Conservation (phyloP, 2,113 vertebrate species). For the Vidua chalybeata region DNA sequence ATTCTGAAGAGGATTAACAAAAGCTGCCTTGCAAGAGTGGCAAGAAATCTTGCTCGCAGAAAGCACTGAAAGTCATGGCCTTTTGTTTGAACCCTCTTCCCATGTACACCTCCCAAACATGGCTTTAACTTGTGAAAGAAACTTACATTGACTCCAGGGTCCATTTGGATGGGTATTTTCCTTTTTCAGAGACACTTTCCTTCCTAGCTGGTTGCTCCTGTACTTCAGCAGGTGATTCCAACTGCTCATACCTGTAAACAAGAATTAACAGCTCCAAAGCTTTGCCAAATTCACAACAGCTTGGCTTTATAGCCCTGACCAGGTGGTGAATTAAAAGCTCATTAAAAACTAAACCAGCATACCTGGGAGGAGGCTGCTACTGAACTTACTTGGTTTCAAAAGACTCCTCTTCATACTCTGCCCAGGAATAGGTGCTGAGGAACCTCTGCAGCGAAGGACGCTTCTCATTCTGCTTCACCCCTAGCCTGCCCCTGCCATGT, state of each 20-base stretch:
- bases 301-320: not conserved
- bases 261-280: not conserved
- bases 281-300: not conserved
- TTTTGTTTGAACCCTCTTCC: not conserved
- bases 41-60: not conserved
- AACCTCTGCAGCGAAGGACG: slow-evolving; percentile 88
- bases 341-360: not conserved
- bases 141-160: slow-evolving; percentile 65
- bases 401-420: slow-evolving; percentile 80
- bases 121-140: not conserved
- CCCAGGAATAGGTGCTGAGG: slow-evolving; percentile 87
- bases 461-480: slow-evolving; percentile 75
- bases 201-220: slow-evolving; percentile 69
- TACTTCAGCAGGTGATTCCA: slow-evolving; percentile 70
- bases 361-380: not conserved
- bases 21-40: not conserved
- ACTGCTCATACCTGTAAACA: slow-evolving; percentile 71
- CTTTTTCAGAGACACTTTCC: slow-evolving; percentile 83
- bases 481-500: slow-evolving; percentile 74
- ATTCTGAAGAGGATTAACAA: not conserved
- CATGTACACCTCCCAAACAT: fast-evolving
- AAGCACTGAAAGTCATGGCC: not conserved
- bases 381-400: slow-evolving; percentile 83
- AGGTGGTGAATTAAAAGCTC: not conserved
- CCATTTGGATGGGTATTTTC: slow-evolving; percentile 57